Evolutionary conservation across 23 tunicate species (phyloP), one percentile per base, ranked within the genome.

Genomic region (Oikopleura dioica): DNA sequence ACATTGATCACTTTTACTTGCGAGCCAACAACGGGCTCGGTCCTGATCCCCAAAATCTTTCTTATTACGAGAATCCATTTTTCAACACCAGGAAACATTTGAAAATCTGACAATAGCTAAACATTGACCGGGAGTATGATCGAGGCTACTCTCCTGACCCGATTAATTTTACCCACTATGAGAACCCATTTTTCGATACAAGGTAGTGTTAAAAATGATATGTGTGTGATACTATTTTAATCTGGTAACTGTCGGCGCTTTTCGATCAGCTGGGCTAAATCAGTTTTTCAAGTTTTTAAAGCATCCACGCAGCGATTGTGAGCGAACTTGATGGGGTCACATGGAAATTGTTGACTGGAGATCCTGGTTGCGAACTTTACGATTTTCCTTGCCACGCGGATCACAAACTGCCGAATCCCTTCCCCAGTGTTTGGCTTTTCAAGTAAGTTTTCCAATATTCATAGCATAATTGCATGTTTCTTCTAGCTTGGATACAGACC

Each of bases 401-500:
- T 12, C 16, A 23, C 4, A 23, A 23, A 63, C 16, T 63, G 16
- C 72, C 72, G 26, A 28, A 63, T 63, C 72, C 72, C 16, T 63
- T 63, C 72, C 72, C 72, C 4, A 63, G 72, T 63, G 72, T 63
- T 63, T 28, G 72, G 33, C 33, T 63, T 24, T 63, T 21, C 72
- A 63, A 63, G 72, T 63, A 63, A 63, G 55, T 44, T 44, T 44
- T 44, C 16, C 16, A n/a, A n/a, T 44, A 16, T 44, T 44, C 55
- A 44, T 44, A 44, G 55, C 9, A 44, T 9, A 44, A 44, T 44
- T 16, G 9, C 16, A 44, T 44, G 9, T 44, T 44, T 9, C 55
- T 12, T 63, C 26, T 63, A 63, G 72, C 26, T 31, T 63, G 16
- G 72, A 28, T 28, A 21, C 32, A 2, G 72, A 63, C 26, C 72